A percentile compares a stretch with the other conserved stretches of the same genome.
These are phyloP conservation scores for Catharus bicknelli DNA, from an alignment of 2,113 vertebrate genomes.

Conservation along the genomic window DNA sequence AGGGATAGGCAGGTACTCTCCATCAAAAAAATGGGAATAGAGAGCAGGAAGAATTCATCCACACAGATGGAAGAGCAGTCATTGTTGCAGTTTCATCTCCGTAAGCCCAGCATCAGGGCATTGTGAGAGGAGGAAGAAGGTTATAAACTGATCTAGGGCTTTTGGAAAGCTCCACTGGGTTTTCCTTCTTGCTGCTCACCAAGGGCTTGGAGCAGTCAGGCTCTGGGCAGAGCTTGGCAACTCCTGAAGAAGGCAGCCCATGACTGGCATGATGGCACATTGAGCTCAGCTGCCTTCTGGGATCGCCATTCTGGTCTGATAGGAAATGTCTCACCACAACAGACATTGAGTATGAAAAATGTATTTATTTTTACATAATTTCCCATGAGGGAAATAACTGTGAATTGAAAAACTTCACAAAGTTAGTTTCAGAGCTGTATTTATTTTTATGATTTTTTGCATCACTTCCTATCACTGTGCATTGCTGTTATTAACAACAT, in stretches of 20 bases:
- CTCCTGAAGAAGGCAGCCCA: not conserved
- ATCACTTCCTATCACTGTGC: constrained; percentile 33
- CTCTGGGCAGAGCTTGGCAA: not conserved
- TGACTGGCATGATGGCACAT: not conserved
- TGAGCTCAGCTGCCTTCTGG: not conserved
- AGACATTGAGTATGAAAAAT: not conserved
- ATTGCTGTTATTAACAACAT: not conserved
- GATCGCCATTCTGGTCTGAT: not conserved
- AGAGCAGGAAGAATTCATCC: not conserved
- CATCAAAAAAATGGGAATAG: not conserved
- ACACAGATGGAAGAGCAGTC: not conserved
- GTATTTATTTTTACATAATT: constrained; percentile 38
- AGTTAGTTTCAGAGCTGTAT: not conserved
- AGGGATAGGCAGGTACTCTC: not conserved
- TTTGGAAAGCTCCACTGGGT: not conserved
- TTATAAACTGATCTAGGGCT: not conserved
- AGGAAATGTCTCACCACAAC: not conserved
- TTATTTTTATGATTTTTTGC: constrained; percentile 46
- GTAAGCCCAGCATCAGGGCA: not conserved
- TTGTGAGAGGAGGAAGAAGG: not conserved
- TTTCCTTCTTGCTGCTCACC: not conserved
- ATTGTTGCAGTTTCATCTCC: not conserved
- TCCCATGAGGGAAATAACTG: constrained; percentile 36
- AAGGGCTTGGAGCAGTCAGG: not conserved
- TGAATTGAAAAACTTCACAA: constrained; percentile 13